Percentiles rank a stretch among this genome's conserved stretches.
Evolutionary conservation across 2,113 vertebrate genomes (phyloP).

Genomic region (Craseonycteris thonglongyai): DNA sequence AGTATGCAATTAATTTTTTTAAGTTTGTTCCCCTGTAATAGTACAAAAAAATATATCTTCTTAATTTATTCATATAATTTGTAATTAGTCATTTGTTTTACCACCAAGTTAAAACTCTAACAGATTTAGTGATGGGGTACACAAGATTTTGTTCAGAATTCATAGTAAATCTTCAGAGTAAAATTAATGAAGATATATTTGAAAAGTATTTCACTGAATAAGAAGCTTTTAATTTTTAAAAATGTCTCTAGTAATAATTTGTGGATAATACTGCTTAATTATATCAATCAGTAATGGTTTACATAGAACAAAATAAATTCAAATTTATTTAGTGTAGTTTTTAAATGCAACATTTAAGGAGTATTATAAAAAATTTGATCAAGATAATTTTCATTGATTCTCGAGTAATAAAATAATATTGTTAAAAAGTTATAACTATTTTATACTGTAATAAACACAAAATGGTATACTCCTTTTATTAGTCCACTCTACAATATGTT

Average conservation of each 20-base stretch:
- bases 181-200: neutral
- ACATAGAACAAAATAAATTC: neutral
- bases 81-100: neutral
- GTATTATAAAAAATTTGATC: neutral
- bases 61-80: neutral
- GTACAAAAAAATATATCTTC: neutral
- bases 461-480: neutral
- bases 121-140: neutral
- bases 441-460: neutral
- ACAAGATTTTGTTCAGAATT: neutral
- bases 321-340: neutral
- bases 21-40: neutral
- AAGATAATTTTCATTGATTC: neutral
- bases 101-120: neutral
- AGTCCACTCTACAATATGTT: neutral
- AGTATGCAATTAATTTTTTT: neutral
- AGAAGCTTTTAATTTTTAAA: neutral
- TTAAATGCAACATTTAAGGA: neutral
- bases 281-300: neutral
- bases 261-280: neutral
- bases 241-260: neutral
- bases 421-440: neutral
- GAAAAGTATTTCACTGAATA: neutral
- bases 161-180: neutral
- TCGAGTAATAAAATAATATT: neutral